Percentiles rank a stretch among this genome's conserved stretches.
Conservation (phyloP, 1,140 invertebrate genomes). For the Chironomus tepperi region DNA sequence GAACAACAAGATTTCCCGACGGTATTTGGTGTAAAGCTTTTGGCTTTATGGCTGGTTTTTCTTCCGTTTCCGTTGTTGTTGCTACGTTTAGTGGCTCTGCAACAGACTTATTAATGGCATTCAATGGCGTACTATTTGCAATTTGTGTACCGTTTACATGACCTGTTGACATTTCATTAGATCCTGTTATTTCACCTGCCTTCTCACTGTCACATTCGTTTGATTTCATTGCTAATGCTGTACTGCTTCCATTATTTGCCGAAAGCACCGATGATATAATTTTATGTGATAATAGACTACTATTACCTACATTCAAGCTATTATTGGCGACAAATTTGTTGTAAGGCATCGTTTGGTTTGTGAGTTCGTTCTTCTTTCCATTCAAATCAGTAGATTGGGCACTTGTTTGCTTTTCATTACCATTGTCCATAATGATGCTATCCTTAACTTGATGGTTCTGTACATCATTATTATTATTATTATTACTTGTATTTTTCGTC, state of each 20-base stretch:
- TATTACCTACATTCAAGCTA: constrained; percentile 30
- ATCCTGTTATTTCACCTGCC: constrained; percentile 28
- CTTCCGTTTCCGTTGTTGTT: constrained; percentile 27
- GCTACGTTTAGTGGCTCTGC: constrained; percentile 28
- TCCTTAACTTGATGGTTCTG: constrained; percentile 35
- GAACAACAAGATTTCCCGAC: constrained; percentile 34
- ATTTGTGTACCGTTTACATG: constrained; percentile 42
- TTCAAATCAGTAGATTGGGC: constrained; percentile 26
- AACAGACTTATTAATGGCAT: constrained; percentile 51
- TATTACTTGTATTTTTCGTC: neutral
- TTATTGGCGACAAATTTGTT: constrained; percentile 61
- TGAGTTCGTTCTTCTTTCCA: constrained; percentile 76
- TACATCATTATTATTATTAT: neutral
- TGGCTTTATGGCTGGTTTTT: constrained; percentile 31
- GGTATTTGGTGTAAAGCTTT: constrained; percentile 32
- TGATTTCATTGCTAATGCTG: constrained; percentile 30
- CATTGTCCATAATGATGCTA: constrained; percentile 29
- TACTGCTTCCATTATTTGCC: constrained; percentile 32
- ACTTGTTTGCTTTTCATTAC: constrained; percentile 2
- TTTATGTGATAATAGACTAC: constrained; percentile 29
- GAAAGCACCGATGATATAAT: constrained; percentile 26
- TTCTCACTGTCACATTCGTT: constrained; percentile 26
- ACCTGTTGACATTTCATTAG: constrained; percentile 33
- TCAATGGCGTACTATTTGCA: constrained; percentile 56
- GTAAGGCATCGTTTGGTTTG: constrained; percentile 87